Conservation (phyloP, 2,797 vertebrate genomes). For the Diceros bicornis region DNA sequence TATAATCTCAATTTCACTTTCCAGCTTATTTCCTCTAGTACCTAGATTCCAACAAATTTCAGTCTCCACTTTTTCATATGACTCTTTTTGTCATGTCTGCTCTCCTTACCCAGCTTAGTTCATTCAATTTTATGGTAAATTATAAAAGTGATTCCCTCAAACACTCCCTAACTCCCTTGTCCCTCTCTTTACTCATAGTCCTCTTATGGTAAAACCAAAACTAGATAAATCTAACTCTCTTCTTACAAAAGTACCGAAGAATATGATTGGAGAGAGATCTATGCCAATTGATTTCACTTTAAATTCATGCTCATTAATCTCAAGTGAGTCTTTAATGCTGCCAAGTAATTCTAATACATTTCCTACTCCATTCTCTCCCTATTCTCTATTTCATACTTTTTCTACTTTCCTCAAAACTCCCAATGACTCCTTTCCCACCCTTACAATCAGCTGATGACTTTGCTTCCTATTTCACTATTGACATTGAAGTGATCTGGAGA, state of each 20-base stretch:
- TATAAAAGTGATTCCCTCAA: neutral
- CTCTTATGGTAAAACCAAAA: neutral
- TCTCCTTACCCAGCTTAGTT: neutral
- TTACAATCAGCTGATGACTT: neutral
- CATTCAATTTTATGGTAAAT: neutral
- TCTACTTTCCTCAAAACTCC: neutral
- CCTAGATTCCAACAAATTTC: neutral
- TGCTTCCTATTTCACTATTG: neutral
- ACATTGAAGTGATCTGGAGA: neutral
- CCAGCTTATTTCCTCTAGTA: neutral
- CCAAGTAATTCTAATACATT: neutral
- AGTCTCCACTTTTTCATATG: neutral
- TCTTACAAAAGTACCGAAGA: neutral
- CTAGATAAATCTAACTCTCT: neutral
- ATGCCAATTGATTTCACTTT: neutral
- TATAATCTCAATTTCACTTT: neutral
- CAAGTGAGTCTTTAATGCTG: neutral
- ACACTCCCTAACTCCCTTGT: neutral
- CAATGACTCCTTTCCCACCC: neutral
- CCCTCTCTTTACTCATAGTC: neutral
- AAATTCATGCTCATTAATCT: neutral
- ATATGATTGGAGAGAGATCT: neutral
- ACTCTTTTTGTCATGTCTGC: neutral
- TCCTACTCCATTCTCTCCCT: neutral
- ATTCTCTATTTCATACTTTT: neutral